phyloP scores from a whole-genome alignment of 2,113 vertebrate species.

The Corythoichthys haematopterus region DNA sequence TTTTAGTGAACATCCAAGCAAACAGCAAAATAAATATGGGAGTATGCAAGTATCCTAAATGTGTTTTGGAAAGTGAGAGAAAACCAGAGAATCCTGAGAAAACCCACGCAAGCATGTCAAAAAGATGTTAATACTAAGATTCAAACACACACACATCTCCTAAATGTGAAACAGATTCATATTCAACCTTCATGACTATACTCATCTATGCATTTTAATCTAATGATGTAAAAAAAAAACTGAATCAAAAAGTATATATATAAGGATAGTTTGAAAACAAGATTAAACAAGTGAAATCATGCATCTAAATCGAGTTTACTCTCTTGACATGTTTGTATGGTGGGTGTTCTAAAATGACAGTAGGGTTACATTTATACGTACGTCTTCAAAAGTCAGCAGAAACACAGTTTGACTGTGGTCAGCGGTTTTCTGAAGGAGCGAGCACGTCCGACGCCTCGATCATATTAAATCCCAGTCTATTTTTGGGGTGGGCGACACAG shows the following conservation, averaged over 20 bases:
- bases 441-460: slow-evolving; percentile 67
- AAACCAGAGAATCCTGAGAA: too few species aligned
- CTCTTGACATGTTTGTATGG: background rate
- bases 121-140: too few species aligned
- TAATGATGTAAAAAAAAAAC: too few species aligned
- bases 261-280: background rate
- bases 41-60: too few species aligned
- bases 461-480: slow-evolving; percentile 58
- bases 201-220: too few species aligned
- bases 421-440: slow-evolving; percentile 69
- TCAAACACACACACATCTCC: too few species aligned
- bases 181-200: too few species aligned
- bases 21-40: too few species aligned
- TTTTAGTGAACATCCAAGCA: too few species aligned
- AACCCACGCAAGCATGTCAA: too few species aligned
- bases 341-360: background rate
- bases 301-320: background rate
- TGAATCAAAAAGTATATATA: background rate
- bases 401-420: slow-evolving; percentile 65
- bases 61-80: too few species aligned
- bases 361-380: slow-evolving; percentile 13
- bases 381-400: slow-evolving; percentile 60
- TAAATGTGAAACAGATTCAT: too few species aligned
- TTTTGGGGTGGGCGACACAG: slow-evolving; percentile 58
- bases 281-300: background rate